Evolutionary conservation across 2,113 vertebrate species (phyloP), one percentile per base, ranked within the genome.

Genomic region (Ophiodon elongatus): DNA sequence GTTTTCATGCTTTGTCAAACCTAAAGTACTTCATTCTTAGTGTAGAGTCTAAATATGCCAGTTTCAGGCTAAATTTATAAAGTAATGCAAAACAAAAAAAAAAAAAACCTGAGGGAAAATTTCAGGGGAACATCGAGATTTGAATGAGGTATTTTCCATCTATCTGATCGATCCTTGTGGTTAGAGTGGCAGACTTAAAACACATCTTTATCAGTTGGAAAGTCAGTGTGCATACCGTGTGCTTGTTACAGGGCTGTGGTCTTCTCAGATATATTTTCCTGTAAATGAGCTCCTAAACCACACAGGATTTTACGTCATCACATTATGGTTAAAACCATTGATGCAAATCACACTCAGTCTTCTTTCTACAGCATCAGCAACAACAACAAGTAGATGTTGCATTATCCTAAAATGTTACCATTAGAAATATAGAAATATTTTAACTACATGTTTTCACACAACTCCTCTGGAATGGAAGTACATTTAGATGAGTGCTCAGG

Each of bases 291-390:
- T 39, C 39, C 13, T 7, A 56, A 63, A 73, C 39, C 65, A 52
- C 56, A 63, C 25, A 35, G 35, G 15, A 14, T 29, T 4, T 6
- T 45, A 39, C 17, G 8, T 60, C 37, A 29, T 67, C 21, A 35
- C 27, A 31, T 0, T 54, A 50, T 66, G 73, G 69, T 76, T 71
- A 56, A 67, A 62, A 65, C n/a, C 35, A 56, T n/a, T 50, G 59
- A 81, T 75, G 1, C 1, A 29, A 39, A 80, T 63, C 31, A 68
- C 29, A 74, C 65, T 37, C 74, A 8, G 15, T 68, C 0, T 1
- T 71, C 21, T 74, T 45, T 77, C 35, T 1, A 31, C 68, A 39
- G 1, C 47, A 74, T 6, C 50, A 79, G 3, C 31, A 76, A 27
- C 73, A 67, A 64, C 15, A 21, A 21, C 25, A 10, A 56, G 8